A percentile compares a stretch with the other conserved stretches of the same genome.
Conservation (phyloP, 1,140 invertebrate species). For the Aradophagus sp. region DNA sequence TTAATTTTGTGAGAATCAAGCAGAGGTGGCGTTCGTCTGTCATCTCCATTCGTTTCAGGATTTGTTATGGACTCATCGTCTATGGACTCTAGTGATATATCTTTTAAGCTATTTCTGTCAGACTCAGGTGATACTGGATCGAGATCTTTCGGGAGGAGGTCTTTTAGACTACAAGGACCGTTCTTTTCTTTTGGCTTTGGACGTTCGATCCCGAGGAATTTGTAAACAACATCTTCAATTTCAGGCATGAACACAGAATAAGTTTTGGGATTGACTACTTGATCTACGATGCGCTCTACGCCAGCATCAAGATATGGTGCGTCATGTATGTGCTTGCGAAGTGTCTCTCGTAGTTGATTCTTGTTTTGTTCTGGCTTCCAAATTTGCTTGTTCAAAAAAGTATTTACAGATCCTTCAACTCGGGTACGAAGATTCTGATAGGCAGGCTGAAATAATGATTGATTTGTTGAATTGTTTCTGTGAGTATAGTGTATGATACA, state of each 20-base stretch:
- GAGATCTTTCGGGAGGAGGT: conserved; percentile 83
- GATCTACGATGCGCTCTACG: conserved; percentile 94
- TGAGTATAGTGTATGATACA: too few relatives aligned
- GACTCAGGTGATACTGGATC: conserved; percentile 87
- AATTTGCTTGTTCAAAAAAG: conserved; percentile 85
- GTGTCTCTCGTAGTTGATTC: conserved; percentile 91
- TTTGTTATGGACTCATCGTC: conserved; percentile 46
- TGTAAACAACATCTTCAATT: conserved; percentile 92
- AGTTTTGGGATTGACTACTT: conserved; percentile 95
- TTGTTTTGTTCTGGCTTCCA: conserved; percentile 94
- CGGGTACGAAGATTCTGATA: conserved; percentile 94
- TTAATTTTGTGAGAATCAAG: too few relatives aligned
- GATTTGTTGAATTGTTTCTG: too few relatives aligned
- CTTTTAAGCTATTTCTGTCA: conserved; percentile 76
- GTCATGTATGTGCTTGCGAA: conserved; percentile 91
- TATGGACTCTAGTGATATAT: conserved; percentile 65
- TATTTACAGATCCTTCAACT: conserved; percentile 89
- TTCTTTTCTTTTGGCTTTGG: conserved; percentile 73
- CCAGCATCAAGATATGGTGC: conserved; percentile 78
- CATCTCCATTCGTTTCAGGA: conserved; percentile 19
- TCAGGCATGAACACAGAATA: conserved; percentile 89
- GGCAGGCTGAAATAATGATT: conserved; percentile 84
- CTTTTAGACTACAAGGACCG: conserved; percentile 72
- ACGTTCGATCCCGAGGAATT: conserved; percentile 87
- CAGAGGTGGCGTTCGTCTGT: conserved; percentile 16